These are phyloP conservation scores for Theretra japonica DNA, from an alignment of 2,888 invertebrate species.

Conservation along the genomic window DNA sequence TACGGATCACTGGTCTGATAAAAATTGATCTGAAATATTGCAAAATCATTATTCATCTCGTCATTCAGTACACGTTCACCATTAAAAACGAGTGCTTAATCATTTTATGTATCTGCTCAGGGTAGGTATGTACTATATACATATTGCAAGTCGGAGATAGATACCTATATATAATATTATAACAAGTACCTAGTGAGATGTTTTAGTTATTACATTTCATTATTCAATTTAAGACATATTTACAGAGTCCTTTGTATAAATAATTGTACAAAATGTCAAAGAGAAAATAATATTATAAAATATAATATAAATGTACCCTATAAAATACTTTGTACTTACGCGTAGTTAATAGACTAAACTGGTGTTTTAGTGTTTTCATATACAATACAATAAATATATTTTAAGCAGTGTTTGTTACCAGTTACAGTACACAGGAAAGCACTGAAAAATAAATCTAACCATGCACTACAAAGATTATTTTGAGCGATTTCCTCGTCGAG, in stretches of 20 bases:
- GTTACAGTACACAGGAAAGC: not conserved
- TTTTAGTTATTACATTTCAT: no score
- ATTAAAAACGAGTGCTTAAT: conserved; percentile 24
- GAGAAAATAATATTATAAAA: no score
- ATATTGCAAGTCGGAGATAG: no score
- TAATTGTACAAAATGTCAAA: no score
- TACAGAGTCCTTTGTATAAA: no score
- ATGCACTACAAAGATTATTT: conserved; percentile 34
- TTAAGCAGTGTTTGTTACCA: not conserved
- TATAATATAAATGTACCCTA: no score
- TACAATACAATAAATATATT: not conserved
- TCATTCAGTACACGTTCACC: not conserved
- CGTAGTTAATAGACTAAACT: no score
- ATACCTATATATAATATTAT: no score
- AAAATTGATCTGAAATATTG: conserved; percentile 55
- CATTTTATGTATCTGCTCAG: not conserved
- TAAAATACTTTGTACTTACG: no score
- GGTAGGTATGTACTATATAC: not conserved
- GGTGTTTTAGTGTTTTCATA: no score
- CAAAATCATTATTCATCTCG: conserved; percentile 49
- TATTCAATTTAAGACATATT: no score
- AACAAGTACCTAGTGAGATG: no score
- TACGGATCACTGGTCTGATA: conserved; percentile 65
- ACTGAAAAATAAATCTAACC: not conserved
- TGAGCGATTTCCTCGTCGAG: conserved; percentile 41